These are phyloP conservation scores for Drosophila prolongata DNA, from an alignment of 2,888 invertebrate species.

Conservation along the genomic window DNA sequence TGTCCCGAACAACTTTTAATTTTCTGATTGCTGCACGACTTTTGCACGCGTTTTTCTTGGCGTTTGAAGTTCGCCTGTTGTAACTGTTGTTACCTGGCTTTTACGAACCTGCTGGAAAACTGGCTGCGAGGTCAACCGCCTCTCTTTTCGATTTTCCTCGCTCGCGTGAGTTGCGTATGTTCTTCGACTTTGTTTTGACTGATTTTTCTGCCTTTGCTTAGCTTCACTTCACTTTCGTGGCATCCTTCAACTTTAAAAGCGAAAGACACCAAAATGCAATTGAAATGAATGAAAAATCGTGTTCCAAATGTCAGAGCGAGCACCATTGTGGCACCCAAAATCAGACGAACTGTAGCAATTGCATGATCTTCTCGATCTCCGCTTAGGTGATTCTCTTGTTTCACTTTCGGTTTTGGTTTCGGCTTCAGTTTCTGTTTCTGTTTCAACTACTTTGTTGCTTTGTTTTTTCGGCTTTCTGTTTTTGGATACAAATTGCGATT, in stretches of 20 bases:
- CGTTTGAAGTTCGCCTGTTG: conserved; percentile 56
- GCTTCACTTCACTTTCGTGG: conserved; percentile 63
- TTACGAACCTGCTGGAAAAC: conserved; percentile 65
- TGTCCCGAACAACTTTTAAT: conserved; percentile 55
- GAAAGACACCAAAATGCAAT: conserved; percentile 48
- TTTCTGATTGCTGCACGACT: conserved; percentile 55
- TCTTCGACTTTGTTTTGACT: conserved; percentile 22
- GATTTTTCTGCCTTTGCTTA: background rate
- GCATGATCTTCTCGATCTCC: conserved; percentile 52
- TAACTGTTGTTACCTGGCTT: conserved; percentile 13
- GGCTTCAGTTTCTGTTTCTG: conserved; percentile 24
- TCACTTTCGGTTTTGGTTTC: conserved; percentile 28
- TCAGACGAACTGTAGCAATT: conserved; percentile 64
- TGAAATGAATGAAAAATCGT: conserved; percentile 65
- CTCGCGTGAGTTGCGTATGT: conserved; percentile 53
- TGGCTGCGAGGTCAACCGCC: conserved; percentile 76
- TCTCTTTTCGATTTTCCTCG: conserved; percentile 69
- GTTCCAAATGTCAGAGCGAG: conserved; percentile 72
- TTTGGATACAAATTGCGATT: conserved; percentile 71
- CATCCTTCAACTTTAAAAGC: conserved; percentile 74
- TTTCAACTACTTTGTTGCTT: conserved; percentile 20
- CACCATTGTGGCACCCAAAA: conserved; percentile 42
- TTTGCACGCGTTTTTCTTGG: conserved; percentile 68
- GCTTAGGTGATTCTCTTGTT: conserved; percentile 44
- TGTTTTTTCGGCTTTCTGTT: conserved; percentile 53